phyloP scores from a whole-genome alignment of 2,888 invertebrate genomes.

The Zaprionus lineosus region DNA sequence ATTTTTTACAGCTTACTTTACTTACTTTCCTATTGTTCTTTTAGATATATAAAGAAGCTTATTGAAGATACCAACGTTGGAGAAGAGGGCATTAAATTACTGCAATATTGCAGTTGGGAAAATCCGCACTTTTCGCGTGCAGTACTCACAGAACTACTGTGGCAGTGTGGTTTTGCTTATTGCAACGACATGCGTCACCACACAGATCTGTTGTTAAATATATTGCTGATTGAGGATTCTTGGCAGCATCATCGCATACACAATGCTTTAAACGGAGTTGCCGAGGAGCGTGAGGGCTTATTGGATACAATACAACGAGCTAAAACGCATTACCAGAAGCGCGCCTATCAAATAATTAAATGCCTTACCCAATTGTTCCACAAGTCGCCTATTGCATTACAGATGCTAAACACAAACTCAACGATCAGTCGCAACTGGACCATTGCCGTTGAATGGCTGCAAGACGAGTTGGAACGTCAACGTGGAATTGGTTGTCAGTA shows the following conservation, averaged over 20 bases:
- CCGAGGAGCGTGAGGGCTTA: conserved; percentile 94
- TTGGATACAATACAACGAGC: conserved; percentile 96
- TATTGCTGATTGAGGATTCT: conserved; percentile 95
- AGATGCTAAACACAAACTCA: conserved; percentile 89
- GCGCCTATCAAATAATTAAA: conserved; percentile 98
- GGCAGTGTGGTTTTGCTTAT: conserved; percentile 94
- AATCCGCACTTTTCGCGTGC: conserved; percentile 96
- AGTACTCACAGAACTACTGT: conserved; percentile 94
- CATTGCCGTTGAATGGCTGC: conserved; percentile 95
- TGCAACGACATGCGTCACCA: conserved; percentile 97
- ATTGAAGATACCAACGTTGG: conserved; percentile 96
- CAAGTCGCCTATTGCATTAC: conserved; percentile 91
- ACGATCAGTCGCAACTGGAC: conserved; percentile 94
- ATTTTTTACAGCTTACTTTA: background rate
- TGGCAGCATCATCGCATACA: conserved; percentile 98
- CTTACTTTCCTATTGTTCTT: conserved; percentile 1
- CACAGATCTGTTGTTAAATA: conserved; percentile 92
- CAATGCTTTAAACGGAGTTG: conserved; percentile 93
- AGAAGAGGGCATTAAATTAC: conserved; percentile 93
- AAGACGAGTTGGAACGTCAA: conserved; percentile 93
- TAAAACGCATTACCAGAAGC: conserved; percentile 97
- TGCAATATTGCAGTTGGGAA: conserved; percentile 98
- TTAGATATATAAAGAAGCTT: conserved; percentile 94
- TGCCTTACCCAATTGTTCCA: conserved; percentile 95
- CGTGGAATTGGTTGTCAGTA: conserved; percentile 86